Evolutionary conservation across 92 coral and sea anemone species (phyloP), one percentile per base, ranked within the genome.

Genomic region (Porites rus): DNA sequence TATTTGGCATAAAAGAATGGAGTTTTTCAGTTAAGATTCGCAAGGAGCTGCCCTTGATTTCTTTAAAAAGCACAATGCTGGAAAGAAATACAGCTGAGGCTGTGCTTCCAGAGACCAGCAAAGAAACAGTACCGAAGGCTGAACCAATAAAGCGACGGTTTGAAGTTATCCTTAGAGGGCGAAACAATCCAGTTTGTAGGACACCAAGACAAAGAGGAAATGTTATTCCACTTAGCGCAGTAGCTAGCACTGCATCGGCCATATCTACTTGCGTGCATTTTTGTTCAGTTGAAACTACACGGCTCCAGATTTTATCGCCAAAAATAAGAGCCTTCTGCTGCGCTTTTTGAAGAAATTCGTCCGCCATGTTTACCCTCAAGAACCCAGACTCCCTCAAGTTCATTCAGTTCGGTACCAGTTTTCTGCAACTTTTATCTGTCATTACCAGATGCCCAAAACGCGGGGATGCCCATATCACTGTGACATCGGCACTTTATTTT

Each of bases 101-200:
- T 8, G 87, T 12, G n/a, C 90, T 65, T 4, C 97, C 91, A 8
- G 98, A 92, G 9, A 95, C 19, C 43, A 89, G 78, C 1, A 93
- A 81, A 43, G 99, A 95, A 51, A 93, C 18, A n/a, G 84, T 54
- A 21, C 99, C 99, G 77, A 87, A 95, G 0, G 92, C 17, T 3
- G 91, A 65, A 1, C 84, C 94, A 10, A 90, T 11, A 8, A 79
- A 3, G 7, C 89, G 81, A 51, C 72, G 86, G 79, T 93, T 93
- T 71, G 93, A 85, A n/a, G 98, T 95, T 1, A 93, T 52, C 8
- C 97, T 75, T 20, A 97, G 66, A 3, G 99, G 99, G 66, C 98
- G 95, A 83, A 95, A 97, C 31, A 97, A 73, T 22, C 90, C 83
- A 51, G 72, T 92, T 83, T 97, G 99, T 12, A 95, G 69, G 69